These are phyloP conservation scores for Coleophora deauratella DNA, from an alignment of 2,888 invertebrate species.

Conservation along the genomic window DNA sequence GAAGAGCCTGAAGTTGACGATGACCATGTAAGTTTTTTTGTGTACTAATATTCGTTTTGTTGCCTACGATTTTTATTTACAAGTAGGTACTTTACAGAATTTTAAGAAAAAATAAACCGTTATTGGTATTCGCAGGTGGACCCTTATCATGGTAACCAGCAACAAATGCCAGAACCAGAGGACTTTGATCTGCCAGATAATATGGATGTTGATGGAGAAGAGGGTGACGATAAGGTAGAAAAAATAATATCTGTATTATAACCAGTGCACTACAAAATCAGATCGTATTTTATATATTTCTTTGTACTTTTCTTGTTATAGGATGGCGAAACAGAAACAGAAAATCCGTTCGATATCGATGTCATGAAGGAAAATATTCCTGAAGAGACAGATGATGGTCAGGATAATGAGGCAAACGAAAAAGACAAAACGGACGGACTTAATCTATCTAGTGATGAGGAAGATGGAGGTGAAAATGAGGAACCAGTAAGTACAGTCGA, in stretches of 20 bases:
- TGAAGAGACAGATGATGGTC: slow-evolving; percentile 42
- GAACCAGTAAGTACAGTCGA: slow-evolving; percentile 7
- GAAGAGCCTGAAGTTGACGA: slow-evolving; percentile 86
- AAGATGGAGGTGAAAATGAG: slow-evolving; percentile 36
- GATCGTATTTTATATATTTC: background rate
- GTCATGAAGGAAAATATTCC: slow-evolving; percentile 78
- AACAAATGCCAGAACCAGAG: slow-evolving; percentile 86
- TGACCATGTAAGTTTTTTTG: slow-evolving; percentile 73
- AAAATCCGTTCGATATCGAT: slow-evolving; percentile 91
- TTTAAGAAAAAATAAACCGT: no score
- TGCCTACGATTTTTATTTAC: no score
- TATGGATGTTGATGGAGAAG: slow-evolving; percentile 83
- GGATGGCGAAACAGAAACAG: slow-evolving; percentile 76
- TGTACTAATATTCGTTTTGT: background rate
- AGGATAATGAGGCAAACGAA: slow-evolving; percentile 36
- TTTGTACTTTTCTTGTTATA: slow-evolving; percentile 17
- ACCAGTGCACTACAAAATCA: background rate
- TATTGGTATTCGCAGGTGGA: slow-evolving; percentile 62
- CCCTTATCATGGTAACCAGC: slow-evolving; percentile 86
- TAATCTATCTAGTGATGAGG: slow-evolving; percentile 65
- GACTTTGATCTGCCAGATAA: slow-evolving; percentile 92
- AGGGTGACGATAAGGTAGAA: slow-evolving; percentile 70
- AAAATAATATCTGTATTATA: background rate
- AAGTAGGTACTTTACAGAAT: no score
- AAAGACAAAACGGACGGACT: slow-evolving; percentile 55